A percentile compares a stretch with the other conserved stretches of the same genome.
These are phyloP conservation scores for Rhopalosiphum padi DNA, from an alignment of 1,140 invertebrate genomes.

Conservation along the genomic window DNA sequence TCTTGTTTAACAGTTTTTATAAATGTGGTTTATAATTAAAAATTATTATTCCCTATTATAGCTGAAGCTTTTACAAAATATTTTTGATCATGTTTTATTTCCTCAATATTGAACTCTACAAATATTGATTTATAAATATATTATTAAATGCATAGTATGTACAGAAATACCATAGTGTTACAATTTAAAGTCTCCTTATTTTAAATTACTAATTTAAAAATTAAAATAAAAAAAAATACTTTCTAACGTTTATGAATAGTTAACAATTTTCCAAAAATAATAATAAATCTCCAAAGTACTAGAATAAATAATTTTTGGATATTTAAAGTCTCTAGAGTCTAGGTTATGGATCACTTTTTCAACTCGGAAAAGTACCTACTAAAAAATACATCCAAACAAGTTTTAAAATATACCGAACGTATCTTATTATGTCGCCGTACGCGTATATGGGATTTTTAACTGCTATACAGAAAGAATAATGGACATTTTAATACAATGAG, in stretches of 20 bases:
- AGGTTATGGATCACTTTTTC: background rate
- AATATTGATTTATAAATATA: background rate
- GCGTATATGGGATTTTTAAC: background rate
- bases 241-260: background rate
- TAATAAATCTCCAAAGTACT: background rate
- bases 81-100: background rate
- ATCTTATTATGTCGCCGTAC: background rate
- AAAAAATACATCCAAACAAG: constrained; percentile 4
- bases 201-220: background rate
- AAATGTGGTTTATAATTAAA: too few species aligned
- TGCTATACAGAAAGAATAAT: background rate
- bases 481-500: background rate
- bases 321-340: background rate
- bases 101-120: background rate
- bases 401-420: background rate
- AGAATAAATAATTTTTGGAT: background rate
- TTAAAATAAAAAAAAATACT: background rate
- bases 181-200: background rate
- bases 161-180: background rate
- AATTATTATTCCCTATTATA: too few species aligned
- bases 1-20: too few species aligned
- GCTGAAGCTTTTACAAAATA: background rate
- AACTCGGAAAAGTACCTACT: background rate
- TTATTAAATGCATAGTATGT: too few species aligned
- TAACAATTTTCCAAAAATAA: background rate